Percentiles rank a stretch among this genome's conserved stretches.
Evolutionary conservation across 92 coral and sea anemone genomes (phyloP).

Genomic region (Actinernus sp.): DNA sequence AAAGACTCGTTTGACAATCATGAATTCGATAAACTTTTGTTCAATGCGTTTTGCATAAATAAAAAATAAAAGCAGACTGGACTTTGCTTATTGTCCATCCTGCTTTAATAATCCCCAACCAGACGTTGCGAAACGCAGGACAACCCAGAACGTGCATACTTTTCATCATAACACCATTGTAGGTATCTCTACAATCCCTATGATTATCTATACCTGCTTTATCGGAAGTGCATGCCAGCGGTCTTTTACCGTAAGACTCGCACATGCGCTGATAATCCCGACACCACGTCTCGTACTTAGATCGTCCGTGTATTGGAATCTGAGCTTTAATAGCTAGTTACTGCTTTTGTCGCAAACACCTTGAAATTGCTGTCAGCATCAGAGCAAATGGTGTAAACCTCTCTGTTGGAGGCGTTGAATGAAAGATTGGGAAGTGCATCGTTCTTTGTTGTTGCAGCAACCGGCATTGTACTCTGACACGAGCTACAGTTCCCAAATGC

Average conservation of each 20-base stretch:
- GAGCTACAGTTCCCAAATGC: constrained; percentile 37
- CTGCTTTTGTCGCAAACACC: constrained; percentile 35
- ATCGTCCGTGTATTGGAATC: constrained; percentile 23
- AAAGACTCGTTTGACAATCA: background rate
- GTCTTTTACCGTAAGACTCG: constrained; percentile 31
- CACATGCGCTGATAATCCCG: constrained; percentile 57
- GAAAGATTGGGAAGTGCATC: constrained; percentile 9
- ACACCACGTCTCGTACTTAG: constrained; percentile 59
- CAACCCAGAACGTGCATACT: too few species aligned
- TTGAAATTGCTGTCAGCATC: constrained; percentile 31
- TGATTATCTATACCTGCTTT: constrained; percentile 10
- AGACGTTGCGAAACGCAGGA: too few species aligned
- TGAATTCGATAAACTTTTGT: too few species aligned
- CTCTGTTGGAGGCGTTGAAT: constrained; percentile 12
- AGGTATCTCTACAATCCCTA: constrained; percentile 41
- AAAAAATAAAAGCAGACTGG: too few species aligned
- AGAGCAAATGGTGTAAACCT: constrained; percentile 50
- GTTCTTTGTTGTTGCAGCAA: constrained; percentile 13
- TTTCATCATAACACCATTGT: constrained; percentile 65
- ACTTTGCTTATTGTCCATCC: too few species aligned
- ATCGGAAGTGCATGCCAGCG: constrained; percentile 6
- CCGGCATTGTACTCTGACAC: constrained; percentile 28
- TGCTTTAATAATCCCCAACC: too few species aligned
- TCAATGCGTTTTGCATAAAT: too few species aligned
- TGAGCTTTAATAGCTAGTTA: constrained; percentile 49